A percentile compares a stretch with the other conserved stretches of the same genome.
These are phyloP conservation scores for Poeciliopsis prolifica DNA, from an alignment of 2,113 vertebrate species.

Conservation along the genomic window DNA sequence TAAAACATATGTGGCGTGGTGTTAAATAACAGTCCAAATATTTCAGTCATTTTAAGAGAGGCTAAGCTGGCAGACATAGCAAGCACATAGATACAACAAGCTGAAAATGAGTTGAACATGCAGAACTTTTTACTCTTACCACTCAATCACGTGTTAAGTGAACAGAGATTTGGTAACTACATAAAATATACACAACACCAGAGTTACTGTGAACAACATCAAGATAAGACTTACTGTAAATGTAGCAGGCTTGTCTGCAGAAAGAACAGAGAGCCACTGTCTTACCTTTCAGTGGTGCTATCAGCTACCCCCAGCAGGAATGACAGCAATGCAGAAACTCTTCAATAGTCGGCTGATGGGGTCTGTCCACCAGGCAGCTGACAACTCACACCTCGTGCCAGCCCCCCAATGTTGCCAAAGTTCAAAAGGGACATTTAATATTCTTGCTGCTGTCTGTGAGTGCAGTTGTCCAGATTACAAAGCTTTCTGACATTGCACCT, in stretches of 20 bases:
- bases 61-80: neutral
- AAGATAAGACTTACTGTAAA: slow-evolving; percentile 31
- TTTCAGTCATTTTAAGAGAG: neutral
- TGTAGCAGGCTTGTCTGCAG: slow-evolving; percentile 17
- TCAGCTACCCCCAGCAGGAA: slow-evolving; percentile 73
- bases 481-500: neutral
- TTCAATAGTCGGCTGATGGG: slow-evolving; percentile 63
- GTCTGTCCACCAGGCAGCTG: slow-evolving; percentile 67
- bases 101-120: neutral
- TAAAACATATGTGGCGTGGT: neutral
- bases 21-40: slow-evolving; percentile 11
- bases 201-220: slow-evolving; percentile 1
- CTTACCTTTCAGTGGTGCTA: slow-evolving; percentile 62
- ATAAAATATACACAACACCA: slow-evolving; percentile 15
- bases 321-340: slow-evolving; percentile 75
- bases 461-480: slow-evolving; percentile 37
- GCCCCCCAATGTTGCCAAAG: slow-evolving; percentile 34
- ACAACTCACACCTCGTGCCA: slow-evolving; percentile 50
- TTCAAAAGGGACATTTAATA: slow-evolving; percentile 64
- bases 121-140: slow-evolving; percentile 49
- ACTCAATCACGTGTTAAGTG: slow-evolving; percentile 21
- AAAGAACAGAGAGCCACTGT: slow-evolving; percentile 57
- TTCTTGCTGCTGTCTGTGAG: slow-evolving; percentile 29
- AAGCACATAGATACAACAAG: slow-evolving; percentile 1
- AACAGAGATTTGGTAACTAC: slow-evolving; percentile 18